Conservation (phyloP, 2,888 invertebrate species). For the Agrilus mali region DNA sequence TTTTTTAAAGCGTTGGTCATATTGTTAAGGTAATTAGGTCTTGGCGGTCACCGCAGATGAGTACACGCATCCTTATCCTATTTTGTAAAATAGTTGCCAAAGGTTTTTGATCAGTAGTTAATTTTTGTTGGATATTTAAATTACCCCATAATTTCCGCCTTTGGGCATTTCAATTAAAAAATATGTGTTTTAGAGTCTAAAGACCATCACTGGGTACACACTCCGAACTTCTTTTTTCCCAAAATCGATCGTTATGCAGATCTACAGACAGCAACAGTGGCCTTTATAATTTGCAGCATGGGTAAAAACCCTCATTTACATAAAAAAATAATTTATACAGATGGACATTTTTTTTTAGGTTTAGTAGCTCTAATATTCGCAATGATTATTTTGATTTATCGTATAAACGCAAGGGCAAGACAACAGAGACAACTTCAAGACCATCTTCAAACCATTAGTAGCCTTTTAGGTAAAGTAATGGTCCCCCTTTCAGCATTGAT, state of each 20-base stretch:
- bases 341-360: constrained; percentile 26
- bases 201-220: constrained; percentile 48
- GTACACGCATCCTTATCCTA: too few relatives aligned
- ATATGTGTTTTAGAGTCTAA: constrained; percentile 37
- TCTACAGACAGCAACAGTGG: constrained; percentile 49
- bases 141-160: too few relatives aligned
- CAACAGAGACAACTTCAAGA: constrained; percentile 52
- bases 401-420: constrained; percentile 47
- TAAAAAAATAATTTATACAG: not conserved
- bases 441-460: constrained; percentile 54
- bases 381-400: constrained; percentile 48
- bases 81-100: too few relatives aligned
- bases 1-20: not conserved
- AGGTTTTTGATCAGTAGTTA: too few relatives aligned
- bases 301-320: constrained; percentile 25
- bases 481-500: too few relatives aligned
- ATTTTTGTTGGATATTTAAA: too few relatives aligned
- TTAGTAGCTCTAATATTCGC: constrained; percentile 49
- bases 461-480: constrained; percentile 55
- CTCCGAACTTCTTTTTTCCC: constrained; percentile 61
- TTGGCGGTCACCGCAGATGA: too few relatives aligned
- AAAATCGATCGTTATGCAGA: constrained; percentile 53
- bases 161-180: not conserved
- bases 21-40: not conserved
- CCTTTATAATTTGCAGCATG: constrained; percentile 50